phyloP scores from a whole-genome alignment of 2,113 vertebrate species.

The Benthochromis sp. region DNA sequence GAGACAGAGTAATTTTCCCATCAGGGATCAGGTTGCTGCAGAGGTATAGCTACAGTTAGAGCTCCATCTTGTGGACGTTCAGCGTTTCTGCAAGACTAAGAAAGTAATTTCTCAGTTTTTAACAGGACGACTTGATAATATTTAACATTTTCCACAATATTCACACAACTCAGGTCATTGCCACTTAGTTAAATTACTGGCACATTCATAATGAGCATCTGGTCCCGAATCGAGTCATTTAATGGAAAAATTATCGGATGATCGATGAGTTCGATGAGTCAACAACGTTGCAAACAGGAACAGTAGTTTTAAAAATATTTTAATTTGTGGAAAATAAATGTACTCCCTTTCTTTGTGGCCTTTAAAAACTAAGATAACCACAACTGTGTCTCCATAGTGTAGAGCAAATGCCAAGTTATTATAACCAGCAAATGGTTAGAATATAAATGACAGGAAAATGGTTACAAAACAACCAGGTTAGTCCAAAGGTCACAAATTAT shows the following conservation, averaged over 20 bases:
- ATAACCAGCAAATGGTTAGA: not conserved
- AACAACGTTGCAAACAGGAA: not conserved
- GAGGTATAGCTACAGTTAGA: not conserved
- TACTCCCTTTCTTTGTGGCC: not conserved
- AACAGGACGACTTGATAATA: not conserved
- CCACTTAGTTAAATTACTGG: not conserved
- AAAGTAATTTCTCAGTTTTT: not conserved
- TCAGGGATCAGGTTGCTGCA: not conserved
- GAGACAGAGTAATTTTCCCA: not conserved
- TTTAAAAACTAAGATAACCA: not conserved
- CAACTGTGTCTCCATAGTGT: not conserved
- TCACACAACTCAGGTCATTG: not conserved
- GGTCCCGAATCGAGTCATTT: not conserved
- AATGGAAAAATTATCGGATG: not conserved
- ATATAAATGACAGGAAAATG: not conserved
- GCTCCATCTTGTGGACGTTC: slow-evolving; percentile 27
- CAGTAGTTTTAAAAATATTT: not conserved
- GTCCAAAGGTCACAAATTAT: not conserved
- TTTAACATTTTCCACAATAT: not conserved
- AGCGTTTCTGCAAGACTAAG: not conserved
- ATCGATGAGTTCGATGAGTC: not conserved
- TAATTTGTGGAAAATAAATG: not conserved
- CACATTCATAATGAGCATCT: not conserved
- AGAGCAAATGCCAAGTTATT: not conserved
- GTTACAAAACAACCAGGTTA: not conserved